These are phyloP conservation scores for Atherinomorus stipes DNA, from an alignment of 2,113 vertebrate species.

Conservation along the genomic window DNA sequence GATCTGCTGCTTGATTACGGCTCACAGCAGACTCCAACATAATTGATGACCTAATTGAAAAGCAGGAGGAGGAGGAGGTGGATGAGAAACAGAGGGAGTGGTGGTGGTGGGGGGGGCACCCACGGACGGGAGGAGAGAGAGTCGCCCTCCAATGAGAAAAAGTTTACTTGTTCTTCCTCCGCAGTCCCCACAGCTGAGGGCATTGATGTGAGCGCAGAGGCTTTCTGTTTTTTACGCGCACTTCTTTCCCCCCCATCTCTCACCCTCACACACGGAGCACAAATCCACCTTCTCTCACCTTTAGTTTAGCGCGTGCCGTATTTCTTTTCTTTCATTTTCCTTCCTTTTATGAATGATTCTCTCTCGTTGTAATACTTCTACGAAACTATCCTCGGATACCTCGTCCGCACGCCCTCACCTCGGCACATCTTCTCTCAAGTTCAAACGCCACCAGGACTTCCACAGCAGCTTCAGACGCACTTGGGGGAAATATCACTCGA, in stretches of 20 bases:
- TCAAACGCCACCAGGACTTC: conserved; percentile 66
- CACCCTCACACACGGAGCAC: conserved; percentile 81
- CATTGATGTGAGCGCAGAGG: conserved; percentile 80
- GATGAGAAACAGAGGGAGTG: conserved; percentile 8
- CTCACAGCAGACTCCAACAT: conserved; percentile 69
- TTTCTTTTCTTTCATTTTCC: conserved; percentile 25
- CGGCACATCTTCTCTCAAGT: conserved; percentile 73
- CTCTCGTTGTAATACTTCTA: conserved; percentile 49
- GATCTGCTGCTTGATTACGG: conserved; percentile 76
- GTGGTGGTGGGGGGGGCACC: neutral
- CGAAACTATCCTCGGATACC: conserved; percentile 53
- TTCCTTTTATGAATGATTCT: conserved; percentile 76
- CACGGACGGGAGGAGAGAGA: conserved; percentile 35
- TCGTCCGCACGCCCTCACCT: conserved; percentile 70
- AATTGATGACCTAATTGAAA: conserved; percentile 85
- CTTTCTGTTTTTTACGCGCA: conserved; percentile 65
- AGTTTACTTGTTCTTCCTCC: conserved; percentile 67
- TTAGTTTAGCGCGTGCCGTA: conserved; percentile 58
- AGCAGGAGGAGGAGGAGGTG: conserved; percentile 48
- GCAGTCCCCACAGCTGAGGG: conserved; percentile 61
- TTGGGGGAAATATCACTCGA: conserved; percentile 64
- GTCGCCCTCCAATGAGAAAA: conserved; percentile 71
- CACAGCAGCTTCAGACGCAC: conserved; percentile 73
- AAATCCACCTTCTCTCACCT: conserved; percentile 74
- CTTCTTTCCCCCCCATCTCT: conserved; percentile 74